A percentile compares a stretch with the other conserved stretches of the same genome.
These are phyloP conservation scores for Notamacropus eugenii DNA, from an alignment of 2,797 vertebrate genomes.

Conservation along the genomic window DNA sequence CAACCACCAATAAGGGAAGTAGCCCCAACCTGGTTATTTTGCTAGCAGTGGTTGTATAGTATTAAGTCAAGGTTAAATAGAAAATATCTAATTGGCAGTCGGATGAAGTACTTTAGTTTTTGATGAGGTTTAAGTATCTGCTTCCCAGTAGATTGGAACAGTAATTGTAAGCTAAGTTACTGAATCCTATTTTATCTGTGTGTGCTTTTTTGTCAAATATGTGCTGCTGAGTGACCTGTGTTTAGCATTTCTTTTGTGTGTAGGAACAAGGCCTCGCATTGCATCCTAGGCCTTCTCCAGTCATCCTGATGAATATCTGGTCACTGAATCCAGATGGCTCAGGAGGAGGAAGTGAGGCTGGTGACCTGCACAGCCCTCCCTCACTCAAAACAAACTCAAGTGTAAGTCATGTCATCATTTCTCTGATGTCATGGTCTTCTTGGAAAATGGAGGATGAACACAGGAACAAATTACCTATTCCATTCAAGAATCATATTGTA, in stretches of 20 bases:
- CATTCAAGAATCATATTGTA: not conserved
- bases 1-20: not conserved
- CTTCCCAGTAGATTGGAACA: not conserved
- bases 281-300: too few relatives aligned
- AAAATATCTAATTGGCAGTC: not conserved
- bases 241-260: not conserved
- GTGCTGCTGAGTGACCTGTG: not conserved
- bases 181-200: not conserved
- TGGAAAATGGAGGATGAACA: too few relatives aligned
- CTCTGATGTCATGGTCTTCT: too few relatives aligned
- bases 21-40: not conserved
- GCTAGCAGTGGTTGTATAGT: not conserved
- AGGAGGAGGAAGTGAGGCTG: too few relatives aligned
- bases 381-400: too few relatives aligned
- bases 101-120: not conserved
- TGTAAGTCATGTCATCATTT: too few relatives aligned
- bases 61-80: not conserved
- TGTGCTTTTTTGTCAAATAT: not conserved
- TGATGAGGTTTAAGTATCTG: not conserved
- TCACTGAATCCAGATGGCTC: too few relatives aligned
- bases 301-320: too few relatives aligned
- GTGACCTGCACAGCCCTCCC: too few relatives aligned
- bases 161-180: not conserved
- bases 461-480: not conserved
- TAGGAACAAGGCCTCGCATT: not conserved